A percentile compares a stretch with the other conserved stretches of the same genome.
These are phyloP conservation scores for Drosophila borborema DNA, from an alignment of 2,888 invertebrate species.

Conservation along the genomic window DNA sequence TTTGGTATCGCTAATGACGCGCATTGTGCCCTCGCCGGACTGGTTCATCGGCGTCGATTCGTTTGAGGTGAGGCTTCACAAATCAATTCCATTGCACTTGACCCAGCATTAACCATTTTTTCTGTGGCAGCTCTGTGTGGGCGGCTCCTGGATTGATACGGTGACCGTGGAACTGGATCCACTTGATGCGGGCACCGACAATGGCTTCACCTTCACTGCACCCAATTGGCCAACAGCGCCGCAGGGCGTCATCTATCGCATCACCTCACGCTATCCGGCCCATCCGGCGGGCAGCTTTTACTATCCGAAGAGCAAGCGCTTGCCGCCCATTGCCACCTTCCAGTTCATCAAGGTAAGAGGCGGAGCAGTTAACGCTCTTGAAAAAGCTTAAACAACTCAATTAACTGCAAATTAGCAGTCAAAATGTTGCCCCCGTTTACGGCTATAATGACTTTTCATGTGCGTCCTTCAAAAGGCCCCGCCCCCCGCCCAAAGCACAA, in stretches of 20 bases:
- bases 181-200: conserved; percentile 96
- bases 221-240: conserved; percentile 98
- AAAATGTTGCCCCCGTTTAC: conserved; percentile 55
- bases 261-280: conserved; percentile 94
- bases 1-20: conserved; percentile 94
- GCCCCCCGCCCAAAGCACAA: conserved; percentile 6
- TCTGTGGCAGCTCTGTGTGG: conserved; percentile 91
- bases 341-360: conserved; percentile 93
- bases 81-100: conserved; percentile 14
- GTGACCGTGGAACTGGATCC: conserved; percentile 96
- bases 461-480: conserved; percentile 6
- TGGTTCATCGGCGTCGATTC: conserved; percentile 98
- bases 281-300: conserved; percentile 98
- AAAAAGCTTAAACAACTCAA: conserved; percentile 76
- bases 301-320: conserved; percentile 94
- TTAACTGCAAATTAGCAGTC: conserved; percentile 82
- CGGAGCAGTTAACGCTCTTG: conserved; percentile 2
- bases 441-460: conserved; percentile 67
- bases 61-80: conserved; percentile 86
- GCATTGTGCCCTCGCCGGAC: conserved; percentile 97
- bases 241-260: conserved; percentile 94
- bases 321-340: conserved; percentile 96
- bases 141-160: conserved; percentile 96
- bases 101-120: conserved; percentile 28
- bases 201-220: conserved; percentile 98